A percentile compares a stretch with the other conserved stretches of the same genome.
phyloP scores from a whole-genome alignment of 2,888 invertebrate species.

The Cantharis rustica region DNA sequence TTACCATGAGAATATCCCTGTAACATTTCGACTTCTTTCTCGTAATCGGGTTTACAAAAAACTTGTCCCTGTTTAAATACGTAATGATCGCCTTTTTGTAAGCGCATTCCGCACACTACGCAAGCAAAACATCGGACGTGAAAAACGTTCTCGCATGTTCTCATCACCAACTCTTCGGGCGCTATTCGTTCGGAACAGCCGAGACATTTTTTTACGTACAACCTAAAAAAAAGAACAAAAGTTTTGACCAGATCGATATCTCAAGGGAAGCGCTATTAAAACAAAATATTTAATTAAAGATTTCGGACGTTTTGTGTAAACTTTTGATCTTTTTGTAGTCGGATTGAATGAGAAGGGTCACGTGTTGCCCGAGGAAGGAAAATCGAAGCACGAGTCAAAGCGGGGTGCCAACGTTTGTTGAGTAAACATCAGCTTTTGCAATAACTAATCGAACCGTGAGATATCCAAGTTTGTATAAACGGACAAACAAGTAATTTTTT shows the following conservation, averaged over 20 bases:
- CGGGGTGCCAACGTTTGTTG: slow-evolving; percentile 5
- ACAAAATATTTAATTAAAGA: slow-evolving; percentile 11
- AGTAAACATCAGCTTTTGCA: slow-evolving; percentile 17
- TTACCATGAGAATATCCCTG: slow-evolving; percentile 64
- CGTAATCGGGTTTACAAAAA: slow-evolving; percentile 80
- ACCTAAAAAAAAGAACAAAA: slow-evolving; percentile 56
- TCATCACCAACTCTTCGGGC: slow-evolving; percentile 80
- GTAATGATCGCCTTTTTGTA: slow-evolving; percentile 83
- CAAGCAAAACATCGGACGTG: slow-evolving; percentile 82
- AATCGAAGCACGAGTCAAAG: slow-evolving; percentile 18
- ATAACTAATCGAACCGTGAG: slow-evolving; percentile 19
- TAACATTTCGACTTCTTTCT: slow-evolving; percentile 77
- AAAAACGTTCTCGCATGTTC: slow-evolving; percentile 74
- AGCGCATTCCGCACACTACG: slow-evolving; percentile 73
- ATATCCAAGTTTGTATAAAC: slow-evolving; percentile 1
- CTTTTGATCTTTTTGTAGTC: slow-evolving; percentile 14
- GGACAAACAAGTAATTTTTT: not conserved
- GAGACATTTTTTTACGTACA: slow-evolving; percentile 75
- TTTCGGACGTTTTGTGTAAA: slow-evolving; percentile 9
- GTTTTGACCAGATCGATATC: not conserved
- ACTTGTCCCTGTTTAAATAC: slow-evolving; percentile 78
- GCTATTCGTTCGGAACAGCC: slow-evolving; percentile 73
- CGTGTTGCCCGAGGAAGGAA: slow-evolving; percentile 16
- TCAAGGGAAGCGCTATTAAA: not conserved
- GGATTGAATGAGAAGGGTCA: slow-evolving; percentile 5